phyloP scores from a whole-genome alignment of 2,113 vertebrate genomes.

The Melanocharis versteri region DNA sequence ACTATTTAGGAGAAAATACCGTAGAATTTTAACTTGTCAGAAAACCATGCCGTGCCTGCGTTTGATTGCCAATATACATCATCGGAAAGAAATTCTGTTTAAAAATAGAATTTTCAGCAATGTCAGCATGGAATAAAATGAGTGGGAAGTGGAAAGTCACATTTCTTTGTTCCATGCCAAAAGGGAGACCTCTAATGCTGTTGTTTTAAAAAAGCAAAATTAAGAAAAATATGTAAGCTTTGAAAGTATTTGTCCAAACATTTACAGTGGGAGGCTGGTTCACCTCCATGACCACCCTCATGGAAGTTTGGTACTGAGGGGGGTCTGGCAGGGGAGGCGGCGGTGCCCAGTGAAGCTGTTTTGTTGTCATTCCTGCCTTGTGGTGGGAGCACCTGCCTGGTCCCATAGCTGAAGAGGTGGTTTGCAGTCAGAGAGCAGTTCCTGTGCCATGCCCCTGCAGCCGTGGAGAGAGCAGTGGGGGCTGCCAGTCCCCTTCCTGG shows the following conservation, averaged over 20 bases:
- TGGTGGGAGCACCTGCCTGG: neutral
- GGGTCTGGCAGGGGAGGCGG: neutral
- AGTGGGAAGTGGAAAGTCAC: neutral
- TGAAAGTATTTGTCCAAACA: neutral
- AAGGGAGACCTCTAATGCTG: neutral
- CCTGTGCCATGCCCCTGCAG: fast-evolving
- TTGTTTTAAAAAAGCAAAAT: neutral
- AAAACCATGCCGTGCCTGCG: neutral
- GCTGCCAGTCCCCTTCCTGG: neutral
- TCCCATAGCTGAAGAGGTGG: neutral
- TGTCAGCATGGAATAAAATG: neutral
- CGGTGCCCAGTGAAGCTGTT: fast-evolving
- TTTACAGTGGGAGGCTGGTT: neutral
- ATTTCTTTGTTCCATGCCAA: neutral
- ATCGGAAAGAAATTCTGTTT: neutral
- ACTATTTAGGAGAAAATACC: neutral
- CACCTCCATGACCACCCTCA: fast-evolving
- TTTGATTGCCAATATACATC: neutral
- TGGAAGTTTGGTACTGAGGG: neutral
- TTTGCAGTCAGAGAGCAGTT: neutral
- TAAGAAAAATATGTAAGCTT: neutral
- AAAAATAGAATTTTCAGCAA: neutral
- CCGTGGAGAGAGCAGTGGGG: neutral
- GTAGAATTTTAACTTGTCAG: neutral
- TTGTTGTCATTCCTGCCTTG: neutral